Evolutionary conservation across 1,140 invertebrate species (phyloP).

Genomic region (Coelopa frigida): DNA sequence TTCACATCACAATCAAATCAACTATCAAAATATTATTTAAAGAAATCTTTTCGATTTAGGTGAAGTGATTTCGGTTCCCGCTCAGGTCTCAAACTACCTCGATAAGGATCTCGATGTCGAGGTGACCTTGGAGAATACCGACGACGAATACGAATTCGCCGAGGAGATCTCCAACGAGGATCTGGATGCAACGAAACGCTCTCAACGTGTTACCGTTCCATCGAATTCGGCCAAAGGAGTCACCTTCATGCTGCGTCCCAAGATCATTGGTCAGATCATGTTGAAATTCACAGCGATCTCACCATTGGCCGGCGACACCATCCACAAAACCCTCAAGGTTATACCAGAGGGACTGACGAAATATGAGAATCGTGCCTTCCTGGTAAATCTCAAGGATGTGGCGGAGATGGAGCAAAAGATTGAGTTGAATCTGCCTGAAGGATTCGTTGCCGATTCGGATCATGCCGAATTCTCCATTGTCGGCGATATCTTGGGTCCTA

Average conservation of each 20-base stretch:
- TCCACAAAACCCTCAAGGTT: slow-evolving; percentile 64
- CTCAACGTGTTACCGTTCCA: slow-evolving; percentile 57
- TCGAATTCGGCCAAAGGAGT: slow-evolving; percentile 62
- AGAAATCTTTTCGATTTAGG: slow-evolving; percentile 12
- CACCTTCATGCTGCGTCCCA: slow-evolving; percentile 72
- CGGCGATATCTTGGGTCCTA: slow-evolving; percentile 68
- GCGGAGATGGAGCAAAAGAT: slow-evolving; percentile 53
- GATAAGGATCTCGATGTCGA: slow-evolving; percentile 68
- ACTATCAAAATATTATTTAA: not conserved
- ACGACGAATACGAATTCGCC: slow-evolving; percentile 74
- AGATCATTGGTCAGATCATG: slow-evolving; percentile 62
- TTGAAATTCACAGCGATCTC: slow-evolving; percentile 69
- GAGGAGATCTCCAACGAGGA: slow-evolving; percentile 48
- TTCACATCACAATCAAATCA: not conserved
- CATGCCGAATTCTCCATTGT: slow-evolving; percentile 64
- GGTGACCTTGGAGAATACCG: slow-evolving; percentile 73
- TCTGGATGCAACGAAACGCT: slow-evolving; percentile 49
- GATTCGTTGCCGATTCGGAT: slow-evolving; percentile 63
- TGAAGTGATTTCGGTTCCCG: slow-evolving; percentile 38
- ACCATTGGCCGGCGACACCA: slow-evolving; percentile 62
- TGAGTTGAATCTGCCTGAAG: slow-evolving; percentile 61
- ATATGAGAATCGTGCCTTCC: slow-evolving; percentile 66
- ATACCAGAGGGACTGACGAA: slow-evolving; percentile 73
- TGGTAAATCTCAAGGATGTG: slow-evolving; percentile 64
- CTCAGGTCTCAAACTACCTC: slow-evolving; percentile 40